Base-by-base conservation (phyloP, 2,888 invertebrate species). In the Orthonevra nobilis region DNA sequence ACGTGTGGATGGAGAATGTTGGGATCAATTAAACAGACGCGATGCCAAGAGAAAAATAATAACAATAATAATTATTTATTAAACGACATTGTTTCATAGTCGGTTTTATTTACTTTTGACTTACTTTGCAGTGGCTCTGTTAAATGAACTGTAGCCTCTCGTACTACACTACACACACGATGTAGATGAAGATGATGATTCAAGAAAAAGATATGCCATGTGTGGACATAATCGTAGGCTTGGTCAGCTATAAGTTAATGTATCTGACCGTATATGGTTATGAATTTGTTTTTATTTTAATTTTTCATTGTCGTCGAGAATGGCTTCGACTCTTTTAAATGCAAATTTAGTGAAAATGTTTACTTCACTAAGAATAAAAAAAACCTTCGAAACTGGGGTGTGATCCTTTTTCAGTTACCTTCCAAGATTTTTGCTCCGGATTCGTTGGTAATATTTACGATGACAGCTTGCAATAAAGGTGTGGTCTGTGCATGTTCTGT, bases 1-100 rank as follows among this genome's bases (percentile, higher is more conserved):
- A 54, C 50, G 68, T 34, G 50, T 48, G 70, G 60, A 46, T 66
- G 61, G 20, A 61, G 23, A 61, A 60, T 61, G 61, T 70, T 28
- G 48, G 42, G 26, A 79, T 73, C 73, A 79, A 79, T 79, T 79
- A 79, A 79, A 73, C 50, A 66, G 56, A 73, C 73, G 66, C 73
- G 77, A 66, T 79, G 66, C 28, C 46, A 66, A 44, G 20, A 73
- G n/a, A n/a, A n/a, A n/a, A n/a, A n/a, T n/a, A n/a, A n/a, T n/a
- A n/a, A n/a, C n/a, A 56, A 69, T 60, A 72, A 69, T 54, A 63
- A 79, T 79, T 64, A 56, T 73, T 73, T 56, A 61, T 70, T 52
- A 68, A 79, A 34, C 72, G 66, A 66, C 70, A 61, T 79, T 72
- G 64, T 64, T 58, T 73, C 63, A 28, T 72, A 58, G 40, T 54